These are phyloP conservation scores for Aldrovandia affinis DNA, from an alignment of 2,797 vertebrate genomes.

Conservation along the genomic window DNA sequence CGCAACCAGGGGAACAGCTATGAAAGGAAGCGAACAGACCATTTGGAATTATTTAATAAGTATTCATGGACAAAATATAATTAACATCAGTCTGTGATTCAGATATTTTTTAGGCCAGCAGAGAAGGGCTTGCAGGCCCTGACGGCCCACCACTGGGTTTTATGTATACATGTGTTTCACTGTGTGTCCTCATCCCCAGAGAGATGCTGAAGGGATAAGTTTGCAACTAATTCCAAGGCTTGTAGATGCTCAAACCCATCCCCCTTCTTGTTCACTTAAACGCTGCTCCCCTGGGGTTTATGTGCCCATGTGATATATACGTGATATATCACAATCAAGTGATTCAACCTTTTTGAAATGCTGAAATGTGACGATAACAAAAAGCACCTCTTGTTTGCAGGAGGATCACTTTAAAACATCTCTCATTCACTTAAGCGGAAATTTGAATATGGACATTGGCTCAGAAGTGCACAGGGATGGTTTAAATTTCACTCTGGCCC, in stretches of 20 bases:
- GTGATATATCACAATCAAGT: neutral
- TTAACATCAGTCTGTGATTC: too few relatives aligned
- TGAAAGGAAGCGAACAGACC: too few relatives aligned
- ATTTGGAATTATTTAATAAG: too few relatives aligned
- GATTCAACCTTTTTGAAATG: slow-evolving; percentile 19
- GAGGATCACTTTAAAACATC: slow-evolving; percentile 4
- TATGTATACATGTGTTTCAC: neutral
- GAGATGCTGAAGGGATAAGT: neutral
- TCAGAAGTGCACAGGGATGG: neutral
- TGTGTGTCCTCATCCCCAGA: neutral
- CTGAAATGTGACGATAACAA: neutral
- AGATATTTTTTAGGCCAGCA: too few relatives aligned
- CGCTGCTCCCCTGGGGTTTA: neutral
- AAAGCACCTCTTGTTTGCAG: neutral
- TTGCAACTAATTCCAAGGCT: neutral
- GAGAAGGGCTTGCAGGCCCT: too few relatives aligned
- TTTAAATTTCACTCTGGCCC: neutral
- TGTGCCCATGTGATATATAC: neutral
- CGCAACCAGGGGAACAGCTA: too few relatives aligned
- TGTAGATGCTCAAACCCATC: neutral
- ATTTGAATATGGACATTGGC: neutral
- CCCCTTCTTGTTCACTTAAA: neutral
- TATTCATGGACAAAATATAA: too few relatives aligned
- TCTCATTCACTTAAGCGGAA: slow-evolving; percentile 7
- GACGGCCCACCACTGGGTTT: too few relatives aligned